phyloP scores from a whole-genome alignment of 2,888 invertebrate genomes.

The Ectemnius cavifrons region DNA sequence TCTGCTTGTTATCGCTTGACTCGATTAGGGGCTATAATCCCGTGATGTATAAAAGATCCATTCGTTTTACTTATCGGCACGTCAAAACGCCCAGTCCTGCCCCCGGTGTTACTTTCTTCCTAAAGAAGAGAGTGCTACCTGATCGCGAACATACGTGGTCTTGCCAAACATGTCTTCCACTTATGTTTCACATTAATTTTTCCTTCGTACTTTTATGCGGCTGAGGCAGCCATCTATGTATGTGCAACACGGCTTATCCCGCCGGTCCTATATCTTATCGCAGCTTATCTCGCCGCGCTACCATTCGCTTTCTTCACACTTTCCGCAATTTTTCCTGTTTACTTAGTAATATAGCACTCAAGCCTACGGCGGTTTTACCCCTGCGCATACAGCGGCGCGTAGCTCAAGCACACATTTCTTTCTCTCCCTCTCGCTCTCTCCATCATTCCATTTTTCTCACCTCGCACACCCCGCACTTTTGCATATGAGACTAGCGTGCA shows the following conservation, averaged over 20 bases:
- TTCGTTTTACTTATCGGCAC: constrained; percentile 44
- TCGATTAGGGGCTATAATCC: constrained; percentile 19
- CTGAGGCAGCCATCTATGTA: too few relatives aligned
- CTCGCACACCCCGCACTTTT: too few relatives aligned
- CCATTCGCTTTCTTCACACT: background rate
- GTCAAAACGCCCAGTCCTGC: constrained; percentile 11
- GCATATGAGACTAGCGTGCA: too few relatives aligned
- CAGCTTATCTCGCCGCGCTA: constrained; percentile 5
- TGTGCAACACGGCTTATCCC: background rate
- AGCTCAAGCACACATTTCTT: background rate
- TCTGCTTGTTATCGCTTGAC: constrained; percentile 34
- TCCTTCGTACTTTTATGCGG: too few relatives aligned
- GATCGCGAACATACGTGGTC: too few relatives aligned
- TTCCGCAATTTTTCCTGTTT: background rate
- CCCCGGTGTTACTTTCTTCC: background rate
- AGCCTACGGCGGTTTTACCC: background rate
- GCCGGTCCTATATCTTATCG: constrained; percentile 6
- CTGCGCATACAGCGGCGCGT: background rate
- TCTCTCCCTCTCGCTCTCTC: too few relatives aligned
- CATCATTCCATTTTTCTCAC: too few relatives aligned
- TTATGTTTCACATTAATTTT: too few relatives aligned
- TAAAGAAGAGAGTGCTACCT: too few relatives aligned
- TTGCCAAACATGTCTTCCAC: too few relatives aligned
- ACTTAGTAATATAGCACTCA: constrained; percentile 6
- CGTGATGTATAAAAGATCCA: constrained; percentile 35